Evolutionary conservation across 2,888 invertebrate genomes (phyloP), one percentile per base, ranked within the genome.

Genomic region (Cataglyphis altisquamis): DNA sequence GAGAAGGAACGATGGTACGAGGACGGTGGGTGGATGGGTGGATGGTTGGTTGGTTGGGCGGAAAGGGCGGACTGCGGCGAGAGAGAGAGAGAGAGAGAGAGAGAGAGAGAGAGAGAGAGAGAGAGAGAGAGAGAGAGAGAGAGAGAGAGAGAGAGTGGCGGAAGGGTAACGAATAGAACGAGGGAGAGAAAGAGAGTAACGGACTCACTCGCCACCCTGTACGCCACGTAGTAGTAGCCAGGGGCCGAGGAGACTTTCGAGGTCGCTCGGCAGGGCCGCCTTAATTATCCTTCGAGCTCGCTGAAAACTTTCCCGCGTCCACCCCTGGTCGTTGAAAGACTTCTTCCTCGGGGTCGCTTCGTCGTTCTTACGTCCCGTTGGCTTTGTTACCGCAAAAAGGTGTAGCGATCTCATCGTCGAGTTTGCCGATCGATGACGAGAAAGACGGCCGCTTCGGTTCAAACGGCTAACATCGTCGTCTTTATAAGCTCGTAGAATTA

Each of bases 161-260:
- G 81, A 73, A 52, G 87, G 82, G 86, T 88, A 90, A 92, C 91
- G 93, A 91, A 93, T 91, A 82, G 86, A 90, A 90, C 88, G 89
- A 92, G 91, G 88, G 92, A 88, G 92, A 92, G 93, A 92, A 91
- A 91, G 92, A 91, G 92, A 93, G 93, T 92, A 93, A 93, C 93
- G 90, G 92, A 93, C 92, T 92, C 86, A 90, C 87, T 80, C 72
- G 78, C 78, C 72, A 80, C 45, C 25, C 87, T 89, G 88, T 90
- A 88, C 89, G 90, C 90, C 91, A 80, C 78, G 60, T 70, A 80
- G 92, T 89, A 91, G 92, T 93, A 90, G 93, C 93, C 93, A 93
- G 89, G 90, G 93, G 93, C 93, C 92, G 91, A 93, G 90, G 91
- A 93, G 90, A 92, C 92, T 93, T 93, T 91, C 89, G 91, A 92